phyloP scores from a whole-genome alignment of 2,113 vertebrate genomes.

The Aldabrachelys gigantea region DNA sequence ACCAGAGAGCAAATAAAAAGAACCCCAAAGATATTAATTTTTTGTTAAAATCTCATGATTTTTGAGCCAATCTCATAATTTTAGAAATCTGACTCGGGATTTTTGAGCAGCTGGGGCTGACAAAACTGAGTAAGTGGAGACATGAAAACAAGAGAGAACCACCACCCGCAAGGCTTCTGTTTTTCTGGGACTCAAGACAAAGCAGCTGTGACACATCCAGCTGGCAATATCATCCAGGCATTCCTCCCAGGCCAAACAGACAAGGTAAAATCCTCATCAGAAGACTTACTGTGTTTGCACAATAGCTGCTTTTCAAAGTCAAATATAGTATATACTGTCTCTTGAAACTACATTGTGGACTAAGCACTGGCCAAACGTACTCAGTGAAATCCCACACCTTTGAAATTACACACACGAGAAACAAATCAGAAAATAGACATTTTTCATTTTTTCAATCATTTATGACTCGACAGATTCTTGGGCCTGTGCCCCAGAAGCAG shows the following conservation, averaged over 20 bases:
- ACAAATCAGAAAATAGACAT: slow-evolving; percentile 39
- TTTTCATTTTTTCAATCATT: slow-evolving; percentile 54
- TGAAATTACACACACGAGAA: slow-evolving; percentile 60
- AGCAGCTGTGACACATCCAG: slow-evolving; percentile 70
- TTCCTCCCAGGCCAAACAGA: slow-evolving; percentile 67
- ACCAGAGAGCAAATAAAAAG: background rate
- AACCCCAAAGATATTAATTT: slow-evolving; percentile 46
- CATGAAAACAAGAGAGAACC: slow-evolving; percentile 63
- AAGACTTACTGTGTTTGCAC: slow-evolving; percentile 35
- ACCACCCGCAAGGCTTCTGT: slow-evolving; percentile 66
- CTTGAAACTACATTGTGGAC: background rate
- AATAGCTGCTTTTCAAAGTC: slow-evolving; percentile 44
- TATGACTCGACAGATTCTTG: slow-evolving; percentile 50
- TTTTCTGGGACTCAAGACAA: slow-evolving; percentile 73
- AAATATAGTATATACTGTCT: slow-evolving; percentile 28
- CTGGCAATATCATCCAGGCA: slow-evolving; percentile 67
- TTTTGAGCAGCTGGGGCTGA: slow-evolving; percentile 59
- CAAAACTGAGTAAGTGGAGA: slow-evolving; percentile 69
- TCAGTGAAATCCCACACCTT: slow-evolving; percentile 43
- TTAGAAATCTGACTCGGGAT: slow-evolving; percentile 68
- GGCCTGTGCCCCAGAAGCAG: slow-evolving; percentile 22
- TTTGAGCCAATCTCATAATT: slow-evolving; percentile 64
- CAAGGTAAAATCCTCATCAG: slow-evolving; percentile 66
- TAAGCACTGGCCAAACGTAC: slow-evolving; percentile 50
- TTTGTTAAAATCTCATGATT: slow-evolving; percentile 56